phyloP scores from a whole-genome alignment of 2,888 invertebrate species.

The Drepanosiphum platanoidis region DNA sequence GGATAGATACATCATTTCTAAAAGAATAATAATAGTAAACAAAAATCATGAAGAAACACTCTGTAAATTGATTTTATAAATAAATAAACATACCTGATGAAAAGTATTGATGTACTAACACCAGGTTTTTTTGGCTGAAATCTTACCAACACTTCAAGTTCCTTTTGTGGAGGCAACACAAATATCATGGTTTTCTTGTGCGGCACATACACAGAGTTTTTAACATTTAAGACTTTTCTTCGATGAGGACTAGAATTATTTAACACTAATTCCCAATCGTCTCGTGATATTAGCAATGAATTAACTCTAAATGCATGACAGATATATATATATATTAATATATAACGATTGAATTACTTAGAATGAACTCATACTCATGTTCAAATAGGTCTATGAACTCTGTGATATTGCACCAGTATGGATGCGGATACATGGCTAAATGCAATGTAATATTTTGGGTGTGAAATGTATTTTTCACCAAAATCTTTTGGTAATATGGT shows the following conservation, averaged over 20 bases:
- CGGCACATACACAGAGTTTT: conserved; percentile 53
- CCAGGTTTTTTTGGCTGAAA: conserved; percentile 60
- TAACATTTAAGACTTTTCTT: conserved; percentile 53
- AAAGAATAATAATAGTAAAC: neutral
- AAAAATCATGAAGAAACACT: neutral
- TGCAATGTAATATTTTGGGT: conserved; percentile 57
- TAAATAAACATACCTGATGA: conserved; percentile 42
- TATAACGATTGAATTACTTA: neutral
- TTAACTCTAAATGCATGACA: conserved; percentile 39
- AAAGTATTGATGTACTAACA: conserved; percentile 58
- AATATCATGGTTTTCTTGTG: conserved; percentile 60
- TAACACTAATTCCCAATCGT: conserved; percentile 58
- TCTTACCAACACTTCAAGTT: conserved; percentile 50
- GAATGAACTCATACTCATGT: conserved; percentile 41
- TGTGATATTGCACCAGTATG: conserved; percentile 57
- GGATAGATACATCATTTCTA: conserved; percentile 55
- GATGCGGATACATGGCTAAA: conserved; percentile 57
- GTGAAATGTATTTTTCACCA: conserved; percentile 59
- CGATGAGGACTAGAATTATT: conserved; percentile 53
- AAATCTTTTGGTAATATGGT: conserved; percentile 54
- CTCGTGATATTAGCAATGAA: conserved; percentile 43
- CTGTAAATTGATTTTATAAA: neutral
- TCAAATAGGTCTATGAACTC: conserved; percentile 55
- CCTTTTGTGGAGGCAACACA: conserved; percentile 52
- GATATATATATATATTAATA: neutral